Percentiles rank a stretch among this genome's conserved stretches.
Evolutionary conservation across 1,140 invertebrate species (phyloP).

Genomic region (Macrobrachium nipponense): DNA sequence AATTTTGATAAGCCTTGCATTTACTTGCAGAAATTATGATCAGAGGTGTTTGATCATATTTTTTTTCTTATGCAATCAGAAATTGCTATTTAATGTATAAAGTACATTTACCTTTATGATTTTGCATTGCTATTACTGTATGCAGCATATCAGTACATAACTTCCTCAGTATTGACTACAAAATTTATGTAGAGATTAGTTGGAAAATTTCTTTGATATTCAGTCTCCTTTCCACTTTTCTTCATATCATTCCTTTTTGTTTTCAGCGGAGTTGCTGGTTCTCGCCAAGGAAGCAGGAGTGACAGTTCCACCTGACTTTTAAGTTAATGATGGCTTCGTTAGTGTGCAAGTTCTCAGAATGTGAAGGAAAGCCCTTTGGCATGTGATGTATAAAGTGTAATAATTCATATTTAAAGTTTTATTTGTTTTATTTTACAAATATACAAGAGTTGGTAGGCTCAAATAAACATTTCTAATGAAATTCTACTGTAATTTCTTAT

Average conservation of each 20-base stretch:
- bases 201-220: background rate
- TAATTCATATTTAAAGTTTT: constrained; percentile 35
- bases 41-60: no score
- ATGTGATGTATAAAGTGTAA: constrained; percentile 43
- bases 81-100: no score
- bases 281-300: constrained; percentile 40
- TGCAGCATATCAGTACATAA: background rate
- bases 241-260: background rate
- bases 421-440: background rate
- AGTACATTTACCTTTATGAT: no score
- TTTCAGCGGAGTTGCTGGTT: constrained; percentile 39
- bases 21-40: no score
- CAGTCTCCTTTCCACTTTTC: background rate
- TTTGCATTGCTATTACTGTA: no score
- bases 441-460: background rate
- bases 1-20: no score
- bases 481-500: background rate
- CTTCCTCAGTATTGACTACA: background rate
- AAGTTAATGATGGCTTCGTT: background rate
- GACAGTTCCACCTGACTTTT: constrained; percentile 41
- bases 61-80: no score
- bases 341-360: constrained; percentile 4
- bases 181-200: background rate
- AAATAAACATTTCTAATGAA: background rate
- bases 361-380: constrained; percentile 16